Evolutionary conservation across 2,797 vertebrate genomes (phyloP), one percentile per base, ranked within the genome.

Genomic region (Gobionotothen gibberifrons): DNA sequence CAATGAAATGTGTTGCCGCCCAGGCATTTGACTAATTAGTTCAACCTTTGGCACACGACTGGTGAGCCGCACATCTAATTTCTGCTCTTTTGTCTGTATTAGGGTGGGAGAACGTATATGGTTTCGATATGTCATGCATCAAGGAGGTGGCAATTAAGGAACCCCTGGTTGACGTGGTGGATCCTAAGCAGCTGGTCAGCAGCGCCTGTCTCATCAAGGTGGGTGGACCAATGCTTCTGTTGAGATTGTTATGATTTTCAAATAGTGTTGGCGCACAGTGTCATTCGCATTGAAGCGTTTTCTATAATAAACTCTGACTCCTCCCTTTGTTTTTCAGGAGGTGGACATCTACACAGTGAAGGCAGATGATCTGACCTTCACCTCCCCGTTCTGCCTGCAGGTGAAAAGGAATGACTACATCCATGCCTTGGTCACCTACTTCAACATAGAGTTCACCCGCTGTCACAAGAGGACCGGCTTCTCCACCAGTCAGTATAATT

Each of bases 21-120:
- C 22, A 22, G 22, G 3, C 22, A 32, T 32, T 32, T 36, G 5
- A 32, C 32, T 32, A 26, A 26, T 26, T 3, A 4, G 26, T 26
- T 26, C 26, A 26, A 26, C 26, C 26, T 26, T 26, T 26, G 4
- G 26, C 26, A 26, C 26, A 26, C 26, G 26, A 26, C 26, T 26
- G 26, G 26, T 4, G 4, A 26, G 26, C 26, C 4, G 4, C 26
- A 26, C 32, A 9, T 36, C 7, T 36, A 1, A 36, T 36, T 36
- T 36, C 32, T 36, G 32, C 32, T 2, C 54, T 0, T 76, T 1
- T 4, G 1, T 36, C 0, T 72, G 0, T 43, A 2, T 46, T 79
- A 98, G 97, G 97, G 97, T 98, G 97, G 97, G 97, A 98, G 93
- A 98, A 97, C 0, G 97, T 98, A 3, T 97, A 98, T 0, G 97